Percentiles rank a stretch among this genome's conserved stretches.
Evolutionary conservation across 2,888 invertebrate genomes (phyloP).

Genomic region (Eristalis arbustorum): DNA sequence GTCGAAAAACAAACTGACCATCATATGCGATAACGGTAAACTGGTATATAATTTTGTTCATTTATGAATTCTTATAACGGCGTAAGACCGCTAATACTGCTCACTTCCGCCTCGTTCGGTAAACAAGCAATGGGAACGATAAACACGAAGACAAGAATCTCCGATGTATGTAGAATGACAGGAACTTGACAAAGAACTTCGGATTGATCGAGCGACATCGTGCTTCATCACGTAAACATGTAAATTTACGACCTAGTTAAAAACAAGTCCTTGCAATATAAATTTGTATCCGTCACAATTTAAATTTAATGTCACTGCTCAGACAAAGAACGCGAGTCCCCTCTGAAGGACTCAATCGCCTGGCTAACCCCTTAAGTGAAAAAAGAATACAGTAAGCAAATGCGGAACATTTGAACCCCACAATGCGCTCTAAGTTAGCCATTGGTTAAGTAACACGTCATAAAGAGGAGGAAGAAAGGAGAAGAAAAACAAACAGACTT

Average conservation of each 20-base stretch:
- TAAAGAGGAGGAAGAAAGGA: neutral
- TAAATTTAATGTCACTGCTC: constrained; percentile 16
- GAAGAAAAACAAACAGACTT: constrained; percentile 12
- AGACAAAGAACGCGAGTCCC: constrained; percentile 6
- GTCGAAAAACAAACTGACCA: neutral
- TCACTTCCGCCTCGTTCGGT: constrained; percentile 34
- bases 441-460: constrained; percentile 25
- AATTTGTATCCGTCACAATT: constrained; percentile 29
- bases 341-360: neutral
- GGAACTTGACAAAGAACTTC: constrained; percentile 16
- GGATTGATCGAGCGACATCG: constrained; percentile 4
- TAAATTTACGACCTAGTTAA: constrained; percentile 55
- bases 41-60: too few relatives aligned
- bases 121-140: neutral
- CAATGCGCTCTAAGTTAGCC: neutral
- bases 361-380: neutral
- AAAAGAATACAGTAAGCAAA: neutral
- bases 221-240: constrained; percentile 33
- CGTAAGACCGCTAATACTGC: neutral
- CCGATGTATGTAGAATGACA: constrained; percentile 18
- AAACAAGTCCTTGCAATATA: constrained; percentile 47
- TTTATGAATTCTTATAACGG: neutral
- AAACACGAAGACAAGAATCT: neutral
- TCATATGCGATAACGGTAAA: too few relatives aligned
- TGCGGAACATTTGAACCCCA: neutral